Evolutionary conservation across 2,888 invertebrate genomes (phyloP).

Genomic region (Cheilosia vernalis): DNA sequence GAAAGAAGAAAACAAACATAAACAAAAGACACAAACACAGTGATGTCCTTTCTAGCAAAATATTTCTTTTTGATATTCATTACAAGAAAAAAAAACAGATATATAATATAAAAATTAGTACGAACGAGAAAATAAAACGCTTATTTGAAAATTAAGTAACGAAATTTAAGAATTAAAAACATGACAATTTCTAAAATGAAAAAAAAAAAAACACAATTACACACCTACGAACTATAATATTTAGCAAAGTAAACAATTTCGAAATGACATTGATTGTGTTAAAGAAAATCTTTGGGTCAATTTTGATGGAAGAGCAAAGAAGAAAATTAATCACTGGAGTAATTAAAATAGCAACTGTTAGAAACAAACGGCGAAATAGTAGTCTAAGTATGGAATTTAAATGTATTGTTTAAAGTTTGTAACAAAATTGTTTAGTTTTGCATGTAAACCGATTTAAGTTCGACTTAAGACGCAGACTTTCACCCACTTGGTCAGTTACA

Average conservation of each 20-base stretch:
- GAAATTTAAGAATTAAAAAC: constrained; percentile 53
- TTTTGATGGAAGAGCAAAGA: constrained; percentile 56
- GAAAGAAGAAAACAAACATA: constrained; percentile 8
- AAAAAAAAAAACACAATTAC: constrained; percentile 16
- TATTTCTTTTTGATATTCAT: constrained; percentile 49
- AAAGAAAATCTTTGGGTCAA: constrained; percentile 63
- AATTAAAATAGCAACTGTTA: constrained; percentile 43
- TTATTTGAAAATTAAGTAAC: constrained; percentile 71
- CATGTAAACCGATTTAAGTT: not conserved
- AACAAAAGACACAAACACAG: constrained; percentile 29
- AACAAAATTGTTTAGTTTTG: not conserved
- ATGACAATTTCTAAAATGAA: constrained; percentile 43
- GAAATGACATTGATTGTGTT: constrained; percentile 31
- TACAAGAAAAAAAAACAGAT: constrained; percentile 15
- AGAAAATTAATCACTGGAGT: constrained; percentile 32
- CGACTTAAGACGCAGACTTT: too few species aligned
- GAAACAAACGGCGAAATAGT: constrained; percentile 21
- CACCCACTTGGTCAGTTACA: too few species aligned
- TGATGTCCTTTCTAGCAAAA: constrained; percentile 43
- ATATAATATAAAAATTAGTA: constrained; percentile 39
- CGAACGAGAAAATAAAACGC: constrained; percentile 66
- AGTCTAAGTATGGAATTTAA: constrained; percentile 25
- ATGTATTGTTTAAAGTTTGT: not conserved
- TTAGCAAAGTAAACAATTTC: constrained; percentile 36
- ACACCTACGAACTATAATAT: constrained; percentile 19